Evolutionary conservation across 37 sponge, comb jelly and placozoan genomes (phyloP), one percentile per base, ranked within the genome.

Genomic region (Aplysina aerophoba): DNA sequence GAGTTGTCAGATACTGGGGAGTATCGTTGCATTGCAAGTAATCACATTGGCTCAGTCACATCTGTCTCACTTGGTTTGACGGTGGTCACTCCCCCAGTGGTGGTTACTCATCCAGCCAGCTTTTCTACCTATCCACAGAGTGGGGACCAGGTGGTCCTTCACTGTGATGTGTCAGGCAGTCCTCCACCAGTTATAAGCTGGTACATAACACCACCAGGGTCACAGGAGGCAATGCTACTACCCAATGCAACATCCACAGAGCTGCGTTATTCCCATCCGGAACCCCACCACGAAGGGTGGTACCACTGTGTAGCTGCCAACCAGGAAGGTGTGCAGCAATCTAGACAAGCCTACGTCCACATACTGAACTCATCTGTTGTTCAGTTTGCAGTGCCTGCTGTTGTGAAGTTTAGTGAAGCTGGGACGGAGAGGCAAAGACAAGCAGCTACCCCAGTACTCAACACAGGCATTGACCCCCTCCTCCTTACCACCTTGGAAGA

Each of bases 311-410:
- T 14, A 44, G 78, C 78, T 19, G 33, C 20, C 20, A 75, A 75
- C 54, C 21, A 36, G 22, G n/a, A 38, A 25, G 78, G 78, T 3
- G 44, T 36, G 17, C 12, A 41, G 21, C 21, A 8, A 8, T 75
- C 78, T 15, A 41, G 53, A 41, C n/a, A 21, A 2, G n/a, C 44
- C 19, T 31, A 53, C 41, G 78, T 75, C 24, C 37, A 36, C 12
- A 75, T 75, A 40, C 78, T 75, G 16, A 19, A 50, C n/a, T 75
- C 78, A 14, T 75, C 78, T 40, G 78, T 75, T 19, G 37, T 44
- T 5, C 78, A 75, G 53, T 75, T 75, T 41, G 21, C 53, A 17
- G 25, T 75, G 11, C 78, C 78, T 53, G 78, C 37, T 75, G 53
- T 75, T 53, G 53, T 75, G 1, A 41, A 41, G 41, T 36, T 75